Conservation (phyloP, 2,888 invertebrate species). For the Amaurobius ferox region DNA sequence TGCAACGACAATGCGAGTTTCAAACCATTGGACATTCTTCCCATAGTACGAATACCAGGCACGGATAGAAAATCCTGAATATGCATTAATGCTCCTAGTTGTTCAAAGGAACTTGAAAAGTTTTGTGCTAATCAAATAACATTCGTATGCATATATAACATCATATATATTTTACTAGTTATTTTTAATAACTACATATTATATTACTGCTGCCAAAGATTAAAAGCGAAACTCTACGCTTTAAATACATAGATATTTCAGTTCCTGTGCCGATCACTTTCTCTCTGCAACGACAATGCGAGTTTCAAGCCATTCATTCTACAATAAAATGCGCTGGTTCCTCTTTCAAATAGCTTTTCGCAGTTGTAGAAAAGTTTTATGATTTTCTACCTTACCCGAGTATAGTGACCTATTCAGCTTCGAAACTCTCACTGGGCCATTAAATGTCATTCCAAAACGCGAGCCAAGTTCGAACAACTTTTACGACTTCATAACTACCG, state of each 20-base stretch:
- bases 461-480: constrained; percentile 26
- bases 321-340: neutral
- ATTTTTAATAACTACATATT: too few species aligned
- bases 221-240: too few species aligned
- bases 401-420: neutral
- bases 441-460: constrained; percentile 34
- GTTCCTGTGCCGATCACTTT: neutral
- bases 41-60: too few species aligned
- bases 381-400: neutral
- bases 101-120: too few species aligned
- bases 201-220: too few species aligned
- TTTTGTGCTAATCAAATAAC: too few species aligned
- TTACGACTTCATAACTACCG: constrained; percentile 46
- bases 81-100: too few species aligned
- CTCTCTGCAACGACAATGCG: neutral
- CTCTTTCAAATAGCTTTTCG: neutral
- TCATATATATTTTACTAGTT: too few species aligned
- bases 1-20: neutral
- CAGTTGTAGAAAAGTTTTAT: neutral
- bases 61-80: too few species aligned
- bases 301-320: neutral
- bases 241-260: too few species aligned
- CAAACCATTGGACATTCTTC: too few species aligned
- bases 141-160: too few species aligned
- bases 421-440: constrained; percentile 9